phyloP scores from a whole-genome alignment of 2,113 vertebrate genomes.

The Poeciliopsis occidentalis region DNA sequence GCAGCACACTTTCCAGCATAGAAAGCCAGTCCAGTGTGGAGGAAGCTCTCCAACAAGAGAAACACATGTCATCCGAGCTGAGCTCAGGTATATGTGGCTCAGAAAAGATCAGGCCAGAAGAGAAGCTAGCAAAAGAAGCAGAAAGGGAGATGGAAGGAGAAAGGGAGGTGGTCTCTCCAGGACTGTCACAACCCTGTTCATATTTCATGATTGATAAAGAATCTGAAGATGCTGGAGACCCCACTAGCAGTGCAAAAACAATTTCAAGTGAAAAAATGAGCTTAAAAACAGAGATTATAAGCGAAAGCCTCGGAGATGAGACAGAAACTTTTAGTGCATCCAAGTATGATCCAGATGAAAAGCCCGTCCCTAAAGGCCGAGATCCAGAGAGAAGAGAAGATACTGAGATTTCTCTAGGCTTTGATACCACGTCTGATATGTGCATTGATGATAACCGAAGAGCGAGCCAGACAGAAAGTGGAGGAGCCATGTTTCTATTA shows the following conservation, averaged over 20 bases:
- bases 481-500: constrained; percentile 62
- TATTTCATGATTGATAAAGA: constrained; percentile 70
- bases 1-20: constrained; percentile 48
- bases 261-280: constrained; percentile 32
- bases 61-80: constrained; percentile 5
- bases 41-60: constrained; percentile 52
- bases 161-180: constrained; percentile 77
- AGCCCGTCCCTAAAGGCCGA: constrained; percentile 65
- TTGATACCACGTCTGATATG: constrained; percentile 52
- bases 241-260: constrained; percentile 23
- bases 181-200: constrained; percentile 65
- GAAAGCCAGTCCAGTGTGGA: constrained; percentile 62
- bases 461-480: constrained; percentile 57
- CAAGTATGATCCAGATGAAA: constrained; percentile 82
- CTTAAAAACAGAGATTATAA: constrained; percentile 19
- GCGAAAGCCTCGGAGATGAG: constrained; percentile 51
- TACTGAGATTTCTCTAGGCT: constrained; percentile 42
- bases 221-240: constrained; percentile 19
- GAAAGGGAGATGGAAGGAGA: constrained; percentile 79
- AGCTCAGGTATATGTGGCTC: constrained; percentile 14
- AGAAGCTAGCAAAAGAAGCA: constrained; percentile 74
- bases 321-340: constrained; percentile 59
- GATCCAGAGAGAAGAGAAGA: constrained; percentile 56
- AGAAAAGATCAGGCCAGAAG: constrained; percentile 41
- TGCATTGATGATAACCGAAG: constrained; percentile 73